A percentile compares a stretch with the other conserved stretches of the same genome.
Evolutionary conservation across 2,888 invertebrate species (phyloP).

Genomic region (Hemicrepidius hirtus): DNA sequence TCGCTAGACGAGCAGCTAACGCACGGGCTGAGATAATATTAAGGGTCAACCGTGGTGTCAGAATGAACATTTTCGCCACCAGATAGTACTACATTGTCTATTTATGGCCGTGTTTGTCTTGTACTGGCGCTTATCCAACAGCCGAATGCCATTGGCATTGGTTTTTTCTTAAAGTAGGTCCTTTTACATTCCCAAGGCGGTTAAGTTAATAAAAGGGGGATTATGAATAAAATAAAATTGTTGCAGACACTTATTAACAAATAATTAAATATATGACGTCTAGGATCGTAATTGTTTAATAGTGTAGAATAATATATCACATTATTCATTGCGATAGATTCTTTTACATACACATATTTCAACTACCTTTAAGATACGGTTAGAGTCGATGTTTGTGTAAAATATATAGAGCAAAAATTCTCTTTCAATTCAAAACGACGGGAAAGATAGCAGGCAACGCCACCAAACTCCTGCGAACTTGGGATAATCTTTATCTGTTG

Average conservation of each 20-base stretch:
- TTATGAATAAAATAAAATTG: too few species aligned
- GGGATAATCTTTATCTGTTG: slow-evolving; percentile 68
- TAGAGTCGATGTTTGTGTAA: neutral
- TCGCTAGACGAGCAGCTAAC: slow-evolving; percentile 50
- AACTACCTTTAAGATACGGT: neutral
- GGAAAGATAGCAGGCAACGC: slow-evolving; percentile 29
- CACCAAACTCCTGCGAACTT: slow-evolving; percentile 44
- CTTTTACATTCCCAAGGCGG: neutral
- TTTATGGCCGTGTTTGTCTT: slow-evolving; percentile 68
- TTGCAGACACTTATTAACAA: too few species aligned
- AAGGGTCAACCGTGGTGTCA: slow-evolving; percentile 59
- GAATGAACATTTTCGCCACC: slow-evolving; percentile 63
- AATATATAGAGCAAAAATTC: neutral
- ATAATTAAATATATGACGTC: too few species aligned
- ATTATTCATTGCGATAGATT: too few species aligned
- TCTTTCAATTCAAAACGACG: slow-evolving; percentile 15
- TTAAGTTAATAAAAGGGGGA: neutral
- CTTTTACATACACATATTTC: neutral
- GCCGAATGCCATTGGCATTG: slow-evolving; percentile 49
- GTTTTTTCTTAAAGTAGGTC: neutral
- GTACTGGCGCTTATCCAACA: slow-evolving; percentile 64
- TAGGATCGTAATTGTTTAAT: too few species aligned
- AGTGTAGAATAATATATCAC: too few species aligned
- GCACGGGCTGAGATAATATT: slow-evolving; percentile 52
- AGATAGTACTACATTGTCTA: slow-evolving; percentile 64